Conservation (phyloP, 2,797 vertebrate genomes). For the Sebastiscus albofasciatus region DNA sequence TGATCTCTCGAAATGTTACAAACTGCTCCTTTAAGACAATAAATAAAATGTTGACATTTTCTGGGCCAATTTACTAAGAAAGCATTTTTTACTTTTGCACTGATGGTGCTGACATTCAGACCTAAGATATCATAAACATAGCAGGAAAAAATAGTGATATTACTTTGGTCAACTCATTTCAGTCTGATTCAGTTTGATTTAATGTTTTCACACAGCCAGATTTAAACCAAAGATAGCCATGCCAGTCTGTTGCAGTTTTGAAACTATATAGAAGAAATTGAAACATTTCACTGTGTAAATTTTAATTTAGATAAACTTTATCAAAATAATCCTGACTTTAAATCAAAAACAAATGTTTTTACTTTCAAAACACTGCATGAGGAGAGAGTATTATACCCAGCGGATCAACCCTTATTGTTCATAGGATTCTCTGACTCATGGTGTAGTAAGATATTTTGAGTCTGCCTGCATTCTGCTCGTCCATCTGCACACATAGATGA, state of each 20-base stretch:
- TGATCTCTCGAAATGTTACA: too few relatives aligned
- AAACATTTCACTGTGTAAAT: background rate
- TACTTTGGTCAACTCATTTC: slow-evolving; percentile 27
- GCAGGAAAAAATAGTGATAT: background rate
- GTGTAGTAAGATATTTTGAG: slow-evolving; percentile 57
- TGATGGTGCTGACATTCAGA: background rate
- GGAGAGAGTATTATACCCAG: background rate
- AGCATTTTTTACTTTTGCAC: background rate
- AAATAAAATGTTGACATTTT: background rate
- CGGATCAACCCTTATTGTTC: slow-evolving; percentile 13
- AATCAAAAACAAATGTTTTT: background rate
- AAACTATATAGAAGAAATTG: slow-evolving; percentile 2
- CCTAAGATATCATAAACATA: background rate
- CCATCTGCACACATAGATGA: slow-evolving; percentile 68
- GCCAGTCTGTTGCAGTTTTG: background rate
- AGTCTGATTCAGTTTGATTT: slow-evolving; percentile 8
- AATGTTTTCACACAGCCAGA: slow-evolving; percentile 21
- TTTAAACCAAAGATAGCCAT: slow-evolving; percentile 25
- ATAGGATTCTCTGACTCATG: slow-evolving; percentile 53
- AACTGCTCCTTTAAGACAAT: background rate
- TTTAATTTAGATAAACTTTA: background rate
- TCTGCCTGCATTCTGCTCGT: slow-evolving; percentile 54
- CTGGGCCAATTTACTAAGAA: background rate
- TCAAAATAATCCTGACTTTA: background rate
- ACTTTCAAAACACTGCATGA: background rate